These are phyloP conservation scores for Slavum lentiscoides DNA, from an alignment of 2,888 invertebrate genomes.

Conservation along the genomic window DNA sequence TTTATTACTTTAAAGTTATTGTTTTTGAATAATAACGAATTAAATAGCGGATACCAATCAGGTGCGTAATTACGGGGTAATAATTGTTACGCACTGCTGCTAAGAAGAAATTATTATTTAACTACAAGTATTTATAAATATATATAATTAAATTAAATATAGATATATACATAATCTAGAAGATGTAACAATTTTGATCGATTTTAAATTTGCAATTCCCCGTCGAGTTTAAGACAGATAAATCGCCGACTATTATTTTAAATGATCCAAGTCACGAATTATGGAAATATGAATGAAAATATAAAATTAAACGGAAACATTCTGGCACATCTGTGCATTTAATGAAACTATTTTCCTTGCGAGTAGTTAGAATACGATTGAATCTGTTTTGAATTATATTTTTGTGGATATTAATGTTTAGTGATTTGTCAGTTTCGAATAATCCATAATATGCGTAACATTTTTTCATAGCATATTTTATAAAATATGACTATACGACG, in stretches of 20 bases:
- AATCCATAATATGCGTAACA: neutral
- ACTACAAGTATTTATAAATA: neutral
- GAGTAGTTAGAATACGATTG: neutral
- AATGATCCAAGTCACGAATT: neutral
- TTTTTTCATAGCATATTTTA: too few species aligned
- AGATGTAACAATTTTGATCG: conserved; percentile 3
- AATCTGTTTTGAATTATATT: neutral
- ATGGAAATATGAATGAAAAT: neutral
- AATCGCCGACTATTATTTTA: conserved; percentile 18
- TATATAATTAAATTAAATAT: too few species aligned
- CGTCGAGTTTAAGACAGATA: neutral
- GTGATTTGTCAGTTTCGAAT: neutral
- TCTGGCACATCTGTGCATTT: conserved; percentile 15
- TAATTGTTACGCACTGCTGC: too few species aligned
- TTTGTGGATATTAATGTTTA: neutral
- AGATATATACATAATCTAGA: neutral
- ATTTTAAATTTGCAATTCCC: conserved; percentile 11
- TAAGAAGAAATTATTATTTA: too few species aligned
- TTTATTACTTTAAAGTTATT: too few species aligned
- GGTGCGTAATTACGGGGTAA: too few species aligned
- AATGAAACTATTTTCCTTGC: conserved; percentile 4
- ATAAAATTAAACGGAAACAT: neutral
- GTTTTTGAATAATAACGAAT: too few species aligned
- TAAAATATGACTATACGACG: too few species aligned
- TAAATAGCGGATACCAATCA: too few species aligned